These are phyloP conservation scores for Morelia viridis DNA, from an alignment of 2,797 vertebrate genomes.

Conservation along the genomic window DNA sequence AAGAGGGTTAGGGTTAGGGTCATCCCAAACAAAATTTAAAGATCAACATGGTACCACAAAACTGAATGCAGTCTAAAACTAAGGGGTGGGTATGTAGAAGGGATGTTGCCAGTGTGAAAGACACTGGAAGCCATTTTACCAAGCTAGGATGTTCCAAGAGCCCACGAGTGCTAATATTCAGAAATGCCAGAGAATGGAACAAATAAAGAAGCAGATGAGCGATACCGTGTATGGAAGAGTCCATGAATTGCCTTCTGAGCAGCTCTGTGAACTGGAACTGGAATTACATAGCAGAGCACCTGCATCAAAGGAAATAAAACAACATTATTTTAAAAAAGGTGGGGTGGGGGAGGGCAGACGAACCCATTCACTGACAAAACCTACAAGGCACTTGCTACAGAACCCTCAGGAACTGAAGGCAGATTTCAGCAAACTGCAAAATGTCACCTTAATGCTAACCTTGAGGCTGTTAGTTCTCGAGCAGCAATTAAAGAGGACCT, in stretches of 20 bases:
- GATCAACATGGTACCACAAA: neutral
- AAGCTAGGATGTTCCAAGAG: neutral
- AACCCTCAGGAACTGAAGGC: neutral
- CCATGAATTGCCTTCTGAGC: constrained; percentile 72
- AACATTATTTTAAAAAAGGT: neutral
- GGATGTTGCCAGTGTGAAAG: neutral
- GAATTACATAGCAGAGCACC: constrained; percentile 77
- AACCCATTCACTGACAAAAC: neutral
- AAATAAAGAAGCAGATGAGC: neutral
- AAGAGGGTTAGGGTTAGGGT: neutral
- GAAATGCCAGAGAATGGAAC: neutral
- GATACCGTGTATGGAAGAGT: constrained; percentile 88
- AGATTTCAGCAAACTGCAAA: neutral
- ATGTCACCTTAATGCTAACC: neutral
- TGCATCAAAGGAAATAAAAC: constrained; percentile 60
- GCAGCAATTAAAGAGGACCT: neutral
- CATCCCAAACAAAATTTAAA: neutral
- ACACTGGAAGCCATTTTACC: neutral
- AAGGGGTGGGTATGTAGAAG: neutral
- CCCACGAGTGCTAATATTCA: neutral
- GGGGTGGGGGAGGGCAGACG: neutral
- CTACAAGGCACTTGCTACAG: neutral
- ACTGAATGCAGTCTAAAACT: neutral
- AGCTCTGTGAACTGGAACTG: constrained; percentile 76
- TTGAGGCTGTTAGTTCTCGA: neutral